These are phyloP conservation scores for Priocnemis perturbator DNA, from an alignment of 2,888 invertebrate species.

Conservation along the genomic window DNA sequence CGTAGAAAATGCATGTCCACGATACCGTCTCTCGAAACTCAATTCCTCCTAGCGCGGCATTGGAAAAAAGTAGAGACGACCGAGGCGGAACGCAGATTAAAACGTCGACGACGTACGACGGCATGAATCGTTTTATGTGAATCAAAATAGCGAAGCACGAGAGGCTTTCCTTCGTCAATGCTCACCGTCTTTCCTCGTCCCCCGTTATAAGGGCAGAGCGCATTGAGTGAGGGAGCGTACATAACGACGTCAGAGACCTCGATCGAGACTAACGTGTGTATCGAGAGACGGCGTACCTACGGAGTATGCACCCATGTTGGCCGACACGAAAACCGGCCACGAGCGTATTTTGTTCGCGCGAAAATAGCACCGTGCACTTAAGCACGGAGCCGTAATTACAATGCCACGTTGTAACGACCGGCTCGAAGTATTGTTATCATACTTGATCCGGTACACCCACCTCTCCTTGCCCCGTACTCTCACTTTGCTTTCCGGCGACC, in stretches of 20 bases:
- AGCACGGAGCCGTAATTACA: constrained; percentile 52
- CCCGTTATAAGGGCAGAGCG: no score
- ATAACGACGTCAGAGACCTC: neutral
- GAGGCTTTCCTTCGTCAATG: no score
- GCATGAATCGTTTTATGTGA: no score
- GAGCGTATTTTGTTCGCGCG: constrained; percentile 38
- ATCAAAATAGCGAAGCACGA: no score
- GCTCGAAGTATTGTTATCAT: constrained; percentile 52
- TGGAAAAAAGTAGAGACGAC: no score
- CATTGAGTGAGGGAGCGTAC: neutral
- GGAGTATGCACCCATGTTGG: no score
- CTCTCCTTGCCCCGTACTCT: neutral
- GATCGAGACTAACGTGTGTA: constrained; percentile 18
- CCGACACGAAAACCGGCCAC: constrained; percentile 1
- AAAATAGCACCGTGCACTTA: constrained; percentile 48
- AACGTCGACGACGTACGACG: no score
- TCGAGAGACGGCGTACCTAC: constrained; percentile 19
- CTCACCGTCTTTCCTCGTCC: no score
- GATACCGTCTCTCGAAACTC: no score
- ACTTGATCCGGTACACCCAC: constrained; percentile 38
- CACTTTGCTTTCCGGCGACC: neutral
- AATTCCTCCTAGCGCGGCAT: no score
- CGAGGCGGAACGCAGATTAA: no score
- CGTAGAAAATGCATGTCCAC: no score
- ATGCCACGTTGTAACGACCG: constrained; percentile 41